Conservation (phyloP, 2,113 vertebrate genomes). For the Zosterops japonicus region DNA sequence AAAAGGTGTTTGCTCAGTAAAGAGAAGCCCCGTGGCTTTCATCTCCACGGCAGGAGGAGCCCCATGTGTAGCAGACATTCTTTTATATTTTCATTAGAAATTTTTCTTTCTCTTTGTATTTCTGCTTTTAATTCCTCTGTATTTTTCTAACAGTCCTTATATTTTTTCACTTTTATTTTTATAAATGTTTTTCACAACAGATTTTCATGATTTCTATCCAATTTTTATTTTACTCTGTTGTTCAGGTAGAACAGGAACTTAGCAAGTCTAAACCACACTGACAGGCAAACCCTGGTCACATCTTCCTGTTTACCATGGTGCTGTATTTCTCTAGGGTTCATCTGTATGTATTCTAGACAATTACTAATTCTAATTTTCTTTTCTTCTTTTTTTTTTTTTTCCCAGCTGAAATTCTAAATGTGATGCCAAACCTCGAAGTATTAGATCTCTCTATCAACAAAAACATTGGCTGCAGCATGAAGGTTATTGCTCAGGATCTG, state of each 20-base stretch:
- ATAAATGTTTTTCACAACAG: background rate
- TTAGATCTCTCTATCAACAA: conserved; percentile 87
- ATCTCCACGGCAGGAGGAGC: background rate
- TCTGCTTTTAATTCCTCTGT: background rate
- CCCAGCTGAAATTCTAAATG: conserved; percentile 72
- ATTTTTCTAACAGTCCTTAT: background rate
- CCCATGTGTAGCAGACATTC: background rate
- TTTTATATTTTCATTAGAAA: background rate
- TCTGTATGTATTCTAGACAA: background rate
- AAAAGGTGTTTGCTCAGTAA: background rate
- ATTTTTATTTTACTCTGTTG: background rate
- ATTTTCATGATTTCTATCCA: background rate
- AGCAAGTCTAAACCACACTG: background rate
- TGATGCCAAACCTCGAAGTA: conserved; percentile 73
- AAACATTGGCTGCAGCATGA: conserved; percentile 70
- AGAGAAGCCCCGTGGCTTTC: background rate
- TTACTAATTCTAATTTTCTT: background rate
- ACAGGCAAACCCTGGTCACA: background rate
- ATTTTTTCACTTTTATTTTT: background rate
- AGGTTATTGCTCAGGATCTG: conserved; percentile 73
- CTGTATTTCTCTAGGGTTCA: background rate
- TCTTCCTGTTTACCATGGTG: background rate
- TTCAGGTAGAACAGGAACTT: background rate
- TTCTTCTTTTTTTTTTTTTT: background rate
- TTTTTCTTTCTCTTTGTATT: background rate